Evolutionary conservation across 2,888 invertebrate genomes (phyloP), one percentile per base, ranked within the genome.

Genomic region (Lampropteryx suffumata): DNA sequence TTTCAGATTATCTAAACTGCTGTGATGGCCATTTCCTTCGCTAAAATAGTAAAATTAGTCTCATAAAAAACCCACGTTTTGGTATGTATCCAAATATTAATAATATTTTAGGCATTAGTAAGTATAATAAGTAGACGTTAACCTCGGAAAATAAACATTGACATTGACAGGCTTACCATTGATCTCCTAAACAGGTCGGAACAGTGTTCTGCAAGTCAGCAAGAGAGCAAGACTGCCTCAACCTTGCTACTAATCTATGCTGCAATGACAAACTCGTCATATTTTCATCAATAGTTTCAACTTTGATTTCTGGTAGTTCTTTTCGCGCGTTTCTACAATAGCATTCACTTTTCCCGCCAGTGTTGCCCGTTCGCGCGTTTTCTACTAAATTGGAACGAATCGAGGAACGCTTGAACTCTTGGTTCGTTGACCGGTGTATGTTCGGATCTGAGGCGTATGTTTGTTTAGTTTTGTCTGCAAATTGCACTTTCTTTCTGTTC

Each of bases 391-490:
- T 71, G 11, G 71, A 11, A 28, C 43, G 37, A 17, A 37, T 33
- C 8, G 48, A 36, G 6, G 36, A 2, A 8, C 51, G 48, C 26
- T 49, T 50, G 13, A 51, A 36, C 4, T 67, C 61, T 32, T 60
- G 56, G 28, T 62, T 65, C 3, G 61, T 43, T 0, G 79, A 73
- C 45, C 76, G 57, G 32, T 84, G 84, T 55, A 89, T 76, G 29
- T 87, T 87, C 0, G 87, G 84, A 17, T 88, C 88, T 0, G 89
- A 89, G 0, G 81, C 73, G 55, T 78, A 80, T 1, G 65, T 75
- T 35, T 71, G 79, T 5, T 69, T 62, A 28, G 69, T 76, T 66
- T 79, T 82, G 3, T 84, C 82, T 0, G 60, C 67, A 33, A 79
- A 79, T 43, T 81, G 79, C 0, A 78, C 78, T 65, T 81, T 82